These are phyloP conservation scores for Limnephilus marmoratus DNA, from an alignment of 2,888 invertebrate species.

Conservation along the genomic window DNA sequence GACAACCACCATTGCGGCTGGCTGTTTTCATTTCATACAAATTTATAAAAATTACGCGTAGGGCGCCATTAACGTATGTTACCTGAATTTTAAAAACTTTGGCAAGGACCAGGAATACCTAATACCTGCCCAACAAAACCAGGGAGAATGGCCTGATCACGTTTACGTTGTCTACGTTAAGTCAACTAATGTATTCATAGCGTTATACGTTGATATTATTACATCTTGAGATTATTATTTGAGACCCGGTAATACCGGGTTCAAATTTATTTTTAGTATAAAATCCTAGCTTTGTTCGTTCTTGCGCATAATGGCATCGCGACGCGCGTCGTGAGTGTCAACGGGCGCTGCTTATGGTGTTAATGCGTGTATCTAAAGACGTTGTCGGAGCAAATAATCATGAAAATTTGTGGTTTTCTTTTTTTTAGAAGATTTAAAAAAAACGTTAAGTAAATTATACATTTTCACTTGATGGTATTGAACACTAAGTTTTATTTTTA, in stretches of 20 bases:
- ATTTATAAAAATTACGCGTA: conserved; percentile 64
- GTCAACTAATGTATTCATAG: background rate
- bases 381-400: background rate
- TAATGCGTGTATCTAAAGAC: background rate
- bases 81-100: conserved; percentile 62
- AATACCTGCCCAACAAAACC: background rate
- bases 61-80: conserved; percentile 62
- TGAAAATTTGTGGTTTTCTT: background rate
- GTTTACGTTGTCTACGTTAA: conserved; percentile 16
- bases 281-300: background rate
- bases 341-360: background rate
- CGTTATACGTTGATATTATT: conserved; percentile 8
- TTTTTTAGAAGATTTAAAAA: too few species aligned
- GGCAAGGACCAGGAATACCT: background rate
- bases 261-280: background rate
- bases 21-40: conserved; percentile 51
- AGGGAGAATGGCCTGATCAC: background rate
- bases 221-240: background rate
- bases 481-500: too few species aligned
- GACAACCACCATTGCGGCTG: conserved; percentile 23
- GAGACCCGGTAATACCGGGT: background rate
- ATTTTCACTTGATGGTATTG: too few species aligned
- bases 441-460: too few species aligned
- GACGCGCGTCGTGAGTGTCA: background rate
- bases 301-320: background rate